Base-by-base conservation (phyloP, 2,797 vertebrate species). In the Philypnodon macrostomus region DNA sequence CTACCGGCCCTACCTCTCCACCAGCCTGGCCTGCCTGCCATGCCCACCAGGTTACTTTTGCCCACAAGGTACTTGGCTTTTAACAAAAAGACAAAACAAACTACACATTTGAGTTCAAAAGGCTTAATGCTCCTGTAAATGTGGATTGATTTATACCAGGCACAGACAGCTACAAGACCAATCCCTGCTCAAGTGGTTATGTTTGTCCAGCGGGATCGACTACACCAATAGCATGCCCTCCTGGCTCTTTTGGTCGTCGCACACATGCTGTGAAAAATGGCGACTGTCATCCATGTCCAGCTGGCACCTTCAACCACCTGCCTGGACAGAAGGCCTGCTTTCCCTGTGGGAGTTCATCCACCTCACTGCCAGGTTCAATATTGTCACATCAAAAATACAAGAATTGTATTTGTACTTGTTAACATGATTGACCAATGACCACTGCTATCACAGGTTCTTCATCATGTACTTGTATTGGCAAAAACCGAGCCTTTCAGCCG, bases 31-130 rank as follows among this genome's bases (percentile, higher is more conserved):
- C 36, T 98, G 95, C 63, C 85, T 89, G 58, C 81, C 89, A 47
- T 98, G 96, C 72, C 94, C 93, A 0, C 33, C 90, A 1, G 93
- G 94, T 55, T 93, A 93, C 80, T 83, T 86, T 76, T 98, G 95
- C 46, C 89, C 87, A 0, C 67, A 54, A 75, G 94, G 94, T 96
- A 58, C 38, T 52, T 26, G 24, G 6, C 19, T 38, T 17, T 15
- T 13, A 12, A 16, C 23, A 7, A 14, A 33, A 33, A 27, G 10
- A 16, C 5, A 18, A 46, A 52, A 57, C 4, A 17, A 30, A 7
- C 29, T 12, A 13, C 34, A 42, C 2, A 55, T 38, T 12, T 24
- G 30, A 27, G 9, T 11, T 30, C 33, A 30, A 10, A 8, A n/a
- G 4, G 11, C 3, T 0, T 36, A 1, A 30, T 33, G 19, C 13